Percentiles rank a stretch among this genome's conserved stretches.
Conservation (phyloP, 92 coral and sea anemone species). For the Palythoa heliodiscus region DNA sequence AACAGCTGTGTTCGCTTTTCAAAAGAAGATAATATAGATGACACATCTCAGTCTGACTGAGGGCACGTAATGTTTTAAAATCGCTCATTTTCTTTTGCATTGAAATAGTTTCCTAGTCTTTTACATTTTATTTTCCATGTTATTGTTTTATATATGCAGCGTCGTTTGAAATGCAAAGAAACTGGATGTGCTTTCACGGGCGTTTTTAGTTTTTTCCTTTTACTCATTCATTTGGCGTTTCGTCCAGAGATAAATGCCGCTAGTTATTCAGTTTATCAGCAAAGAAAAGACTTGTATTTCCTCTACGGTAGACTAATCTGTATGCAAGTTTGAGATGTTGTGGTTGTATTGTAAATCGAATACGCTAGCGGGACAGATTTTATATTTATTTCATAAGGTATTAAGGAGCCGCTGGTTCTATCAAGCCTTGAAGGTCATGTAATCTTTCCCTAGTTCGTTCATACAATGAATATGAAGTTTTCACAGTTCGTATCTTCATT, state of each 20-base stretch:
- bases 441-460: too few species aligned
- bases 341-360: neutral
- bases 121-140: too few species aligned
- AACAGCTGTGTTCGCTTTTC: too few species aligned
- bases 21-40: too few species aligned
- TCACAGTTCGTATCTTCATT: neutral
- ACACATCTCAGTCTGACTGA: too few species aligned
- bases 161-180: neutral
- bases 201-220: neutral
- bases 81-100: too few species aligned
- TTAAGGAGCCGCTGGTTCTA: neutral
- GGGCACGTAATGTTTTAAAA: too few species aligned
- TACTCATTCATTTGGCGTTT: neutral
- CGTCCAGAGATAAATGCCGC: neutral
- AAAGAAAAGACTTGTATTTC: neutral
- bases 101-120: too few species aligned
- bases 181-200: neutral
- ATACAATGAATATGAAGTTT: too few species aligned
- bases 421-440: too few species aligned
- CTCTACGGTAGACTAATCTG: neutral
- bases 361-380: neutral
- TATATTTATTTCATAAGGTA: neutral
- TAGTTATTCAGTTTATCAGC: neutral
- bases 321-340: constrained; percentile 1
- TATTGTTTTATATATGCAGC: neutral